Base-by-base conservation (phyloP, 1,140 invertebrate genomes). In the Steinernema khuongi region DNA sequence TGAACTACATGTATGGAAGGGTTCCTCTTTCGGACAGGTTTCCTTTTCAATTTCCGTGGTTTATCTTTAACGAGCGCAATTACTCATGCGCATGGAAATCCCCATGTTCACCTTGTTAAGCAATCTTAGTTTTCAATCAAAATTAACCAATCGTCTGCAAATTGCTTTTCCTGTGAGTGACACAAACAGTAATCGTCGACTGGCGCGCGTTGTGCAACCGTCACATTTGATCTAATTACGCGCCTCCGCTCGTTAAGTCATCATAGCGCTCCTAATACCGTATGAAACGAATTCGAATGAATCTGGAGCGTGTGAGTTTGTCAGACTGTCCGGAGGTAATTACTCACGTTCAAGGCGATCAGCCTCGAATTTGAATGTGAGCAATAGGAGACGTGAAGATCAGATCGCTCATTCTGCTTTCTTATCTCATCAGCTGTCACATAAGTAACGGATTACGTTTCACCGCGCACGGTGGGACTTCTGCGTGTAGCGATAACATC, bases 191-290 rank as follows among this genome's bases (percentile, higher is more conserved):
- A 60, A 60, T 60, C 50, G 50, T 60, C 50, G 11, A 4, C 50
- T 22, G 50, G 4, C 50, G 14, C 14, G 22, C 50, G 26, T 60
- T n/a, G 50, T 11, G 4, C 19, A 26, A 60, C 14, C 26, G 50
- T 60, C 50, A 22, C 50, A 60, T 26, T 60, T 60, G 22, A 60
- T 60, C 22, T 60, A 60, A 60, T 60, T 60, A 60, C 50, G 50
- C 22, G 26, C 26, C 36, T 11, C 36, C 36, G 14, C 14, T 22
- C 14, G 14, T 22, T 7, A 14, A 14, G 4, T 60, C 50, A n/a
- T n/a, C n/a, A n/a, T n/a, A n/a, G n/a, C n/a, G n/a, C n/a, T n/a
- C n/a, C n/a, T n/a, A n/a, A n/a, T n/a, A n/a, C n/a, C n/a, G n/a
- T n/a, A n/a, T n/a, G n/a, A n/a, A n/a, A n/a, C n/a, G n/a, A n/a